Conservation (phyloP, 2,797 vertebrate species). For the Tamandua tetradactyla region DNA sequence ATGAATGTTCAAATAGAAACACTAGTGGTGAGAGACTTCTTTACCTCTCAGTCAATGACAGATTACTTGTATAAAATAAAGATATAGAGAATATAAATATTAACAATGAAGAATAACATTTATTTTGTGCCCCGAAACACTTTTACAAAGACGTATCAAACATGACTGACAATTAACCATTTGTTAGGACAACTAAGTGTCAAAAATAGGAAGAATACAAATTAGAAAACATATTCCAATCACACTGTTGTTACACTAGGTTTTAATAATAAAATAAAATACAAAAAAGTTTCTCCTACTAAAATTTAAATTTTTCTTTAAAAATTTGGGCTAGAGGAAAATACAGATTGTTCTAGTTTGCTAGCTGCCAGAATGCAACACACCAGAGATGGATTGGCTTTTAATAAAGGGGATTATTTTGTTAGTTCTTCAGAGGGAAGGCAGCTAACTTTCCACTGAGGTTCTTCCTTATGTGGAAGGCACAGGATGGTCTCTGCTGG, state of each 20-base stretch:
- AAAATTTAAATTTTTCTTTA: slow-evolving; percentile 8
- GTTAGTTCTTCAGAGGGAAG: too few relatives aligned
- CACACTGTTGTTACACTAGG: background rate
- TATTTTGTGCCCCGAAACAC: background rate
- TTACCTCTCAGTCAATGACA: background rate
- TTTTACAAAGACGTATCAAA: background rate
- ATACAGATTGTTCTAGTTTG: too few relatives aligned
- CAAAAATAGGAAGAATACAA: background rate
- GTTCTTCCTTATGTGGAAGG: too few relatives aligned
- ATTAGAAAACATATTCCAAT: background rate
- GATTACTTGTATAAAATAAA: background rate
- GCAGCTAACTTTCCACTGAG: too few relatives aligned
- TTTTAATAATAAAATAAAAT: slow-evolving; percentile 24
- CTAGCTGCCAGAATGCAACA: too few relatives aligned
- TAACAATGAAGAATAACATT: background rate
- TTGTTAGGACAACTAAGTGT: background rate
- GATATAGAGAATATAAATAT: background rate
- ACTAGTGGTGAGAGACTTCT: background rate
- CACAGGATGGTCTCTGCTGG: too few relatives aligned
- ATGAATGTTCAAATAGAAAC: background rate
- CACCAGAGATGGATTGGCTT: too few relatives aligned
- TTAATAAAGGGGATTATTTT: too few relatives aligned
- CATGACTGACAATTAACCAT: background rate
- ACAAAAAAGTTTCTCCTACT: background rate
- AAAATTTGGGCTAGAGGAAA: background rate